Evolutionary conservation across 2,113 vertebrate species (phyloP).

Genomic region (Phaetusa simplex): DNA sequence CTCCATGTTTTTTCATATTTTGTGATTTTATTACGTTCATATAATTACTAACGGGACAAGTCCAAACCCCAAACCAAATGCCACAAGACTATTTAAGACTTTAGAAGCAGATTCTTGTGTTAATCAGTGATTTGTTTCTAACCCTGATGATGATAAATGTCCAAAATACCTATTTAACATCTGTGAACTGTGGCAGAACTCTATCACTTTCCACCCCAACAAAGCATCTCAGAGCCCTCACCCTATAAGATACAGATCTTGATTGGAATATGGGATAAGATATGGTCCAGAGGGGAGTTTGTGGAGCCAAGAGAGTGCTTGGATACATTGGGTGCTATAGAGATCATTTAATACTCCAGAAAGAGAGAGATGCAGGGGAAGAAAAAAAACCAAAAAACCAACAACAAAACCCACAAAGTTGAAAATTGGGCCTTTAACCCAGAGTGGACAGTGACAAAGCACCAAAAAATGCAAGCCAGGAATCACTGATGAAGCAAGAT

Average conservation of each 20-base stretch:
- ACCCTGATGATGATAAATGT: neutral
- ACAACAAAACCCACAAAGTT: neutral
- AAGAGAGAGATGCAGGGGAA: neutral
- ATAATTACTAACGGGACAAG: neutral
- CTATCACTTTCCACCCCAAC: neutral
- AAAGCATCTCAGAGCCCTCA: neutral
- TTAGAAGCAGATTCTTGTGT: neutral
- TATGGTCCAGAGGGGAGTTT: neutral
- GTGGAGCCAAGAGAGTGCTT: neutral
- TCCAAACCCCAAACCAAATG: conserved; percentile 4
- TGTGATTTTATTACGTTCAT: conserved; percentile 8
- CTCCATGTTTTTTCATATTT: conserved; percentile 3
- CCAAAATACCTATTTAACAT: neutral
- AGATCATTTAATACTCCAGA: neutral
- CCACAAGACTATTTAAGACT: neutral
- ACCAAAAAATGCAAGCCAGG: neutral
- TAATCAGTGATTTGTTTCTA: neutral
- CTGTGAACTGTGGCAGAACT: neutral
- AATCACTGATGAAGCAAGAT: neutral
- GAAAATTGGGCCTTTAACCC: neutral
- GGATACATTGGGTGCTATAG: neutral
- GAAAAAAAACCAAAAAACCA: neutral
- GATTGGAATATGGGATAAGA: neutral
- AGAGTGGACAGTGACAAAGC: neutral
- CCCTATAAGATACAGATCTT: neutral